These are phyloP conservation scores for Drosophila repletoides DNA, from an alignment of 1,140 invertebrate species.

Conservation along the genomic window DNA sequence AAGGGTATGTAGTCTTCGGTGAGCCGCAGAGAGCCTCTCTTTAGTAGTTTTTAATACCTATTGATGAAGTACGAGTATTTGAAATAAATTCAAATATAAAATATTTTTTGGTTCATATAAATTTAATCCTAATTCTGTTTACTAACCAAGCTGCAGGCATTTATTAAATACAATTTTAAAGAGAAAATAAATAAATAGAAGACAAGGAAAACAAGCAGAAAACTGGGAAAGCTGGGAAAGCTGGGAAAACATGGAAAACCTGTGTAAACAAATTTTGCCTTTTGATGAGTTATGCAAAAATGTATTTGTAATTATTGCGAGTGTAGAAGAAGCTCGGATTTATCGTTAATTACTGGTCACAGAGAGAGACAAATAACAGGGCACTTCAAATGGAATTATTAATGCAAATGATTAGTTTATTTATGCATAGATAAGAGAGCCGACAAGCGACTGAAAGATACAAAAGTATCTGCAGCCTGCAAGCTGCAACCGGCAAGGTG, in stretches of 20 bases:
- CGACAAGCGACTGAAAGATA: background rate
- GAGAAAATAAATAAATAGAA: no score
- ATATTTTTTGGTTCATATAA: no score
- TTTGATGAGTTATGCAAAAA: slow-evolving; percentile 29
- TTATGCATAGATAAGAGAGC: slow-evolving; percentile 6
- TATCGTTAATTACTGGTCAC: slow-evolving; percentile 54
- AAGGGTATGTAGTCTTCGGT: no score
- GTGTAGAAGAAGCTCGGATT: slow-evolving; percentile 6
- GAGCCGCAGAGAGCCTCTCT: no score
- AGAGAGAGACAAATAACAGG: slow-evolving; percentile 25
- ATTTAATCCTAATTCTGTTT: no score
- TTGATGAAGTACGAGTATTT: no score
- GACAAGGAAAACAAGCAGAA: no score
- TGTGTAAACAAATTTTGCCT: slow-evolving; percentile 45
- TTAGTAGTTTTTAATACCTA: no score
- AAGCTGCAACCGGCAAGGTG: no score
- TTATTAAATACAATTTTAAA: slow-evolving; percentile 69
- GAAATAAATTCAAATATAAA: no score
- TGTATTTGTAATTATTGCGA: slow-evolving; percentile 11
- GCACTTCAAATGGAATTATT: slow-evolving; percentile 57
- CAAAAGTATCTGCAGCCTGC: slow-evolving; percentile 38
- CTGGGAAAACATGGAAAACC: slow-evolving; percentile 30
- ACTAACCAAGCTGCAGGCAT: slow-evolving; percentile 26
- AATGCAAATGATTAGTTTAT: slow-evolving; percentile 57
- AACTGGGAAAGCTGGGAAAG: no score